Evolutionary conservation across 2,888 invertebrate genomes (phyloP), one percentile per base, ranked within the genome.

Genomic region (Torymus aiolomorphi): DNA sequence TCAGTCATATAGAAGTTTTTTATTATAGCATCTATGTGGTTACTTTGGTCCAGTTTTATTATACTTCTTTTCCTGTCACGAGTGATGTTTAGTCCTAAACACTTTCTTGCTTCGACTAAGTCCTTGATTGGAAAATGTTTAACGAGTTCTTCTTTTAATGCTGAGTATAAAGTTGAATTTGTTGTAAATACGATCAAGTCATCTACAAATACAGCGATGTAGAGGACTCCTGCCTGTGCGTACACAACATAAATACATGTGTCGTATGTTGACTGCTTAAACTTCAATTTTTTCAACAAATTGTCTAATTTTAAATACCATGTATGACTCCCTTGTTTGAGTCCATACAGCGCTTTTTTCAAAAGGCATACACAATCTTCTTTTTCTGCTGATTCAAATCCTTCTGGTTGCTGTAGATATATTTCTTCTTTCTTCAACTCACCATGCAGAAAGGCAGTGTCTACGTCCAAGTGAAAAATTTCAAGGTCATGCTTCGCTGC

Each of bases 191-290:
- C 12, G 8, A 63, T 13, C 8, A 62, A 54, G 16, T 62, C 31
- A 16, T 74, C 63, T 4, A 84, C 84, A 65, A 84, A 83, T 5
- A 84, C 13, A 16, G 82, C 20, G 4, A 83, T 51, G 2, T 84
- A 67, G 54, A 72, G 62, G n/a, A 83, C 16, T 73, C 76, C 77
- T 16, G 65, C 72, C 16, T 80, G 66, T 31, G 72, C 20, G 49
- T 81, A 78, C 77, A 73, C 81, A 13, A 81, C 79, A 63, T 82
- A 84, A 49, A 84, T 31, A 69, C 84, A 84, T 3, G 82, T 82
- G 8, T 85, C 83, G 11, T 13, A 57, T 49, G 16, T 14, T n/a
- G 70, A 71, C 59, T 57, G 18, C 20, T 16, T 18, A n/a, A 31
- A 31, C 8, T 31, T 20, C 13, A 62, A n/a, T 12, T 12, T 3